A percentile compares a stretch with the other conserved stretches of the same genome.
phyloP scores from a whole-genome alignment of 2,113 vertebrate genomes.

The Paraplagusia blochii region DNA sequence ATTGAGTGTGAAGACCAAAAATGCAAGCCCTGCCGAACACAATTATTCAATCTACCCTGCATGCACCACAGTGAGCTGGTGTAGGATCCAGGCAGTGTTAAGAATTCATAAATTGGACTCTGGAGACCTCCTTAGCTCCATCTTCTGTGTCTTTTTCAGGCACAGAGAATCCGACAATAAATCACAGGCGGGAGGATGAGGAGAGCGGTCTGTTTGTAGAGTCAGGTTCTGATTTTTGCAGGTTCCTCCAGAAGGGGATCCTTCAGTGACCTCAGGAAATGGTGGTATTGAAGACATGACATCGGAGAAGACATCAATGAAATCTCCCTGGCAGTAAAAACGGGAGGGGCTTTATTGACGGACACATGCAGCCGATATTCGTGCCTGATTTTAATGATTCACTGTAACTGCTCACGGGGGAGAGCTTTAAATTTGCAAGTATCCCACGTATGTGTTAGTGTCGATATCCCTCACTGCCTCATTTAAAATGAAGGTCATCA shows the following conservation, averaged over 20 bases:
- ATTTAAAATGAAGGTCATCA: conserved; percentile 34
- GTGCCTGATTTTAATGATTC: conserved; percentile 42
- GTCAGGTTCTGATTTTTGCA: conserved; percentile 41
- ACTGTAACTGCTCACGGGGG: conserved; percentile 38
- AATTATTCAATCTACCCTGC: conserved; percentile 51
- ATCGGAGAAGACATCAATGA: conserved; percentile 27
- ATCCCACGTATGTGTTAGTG: conserved; percentile 32
- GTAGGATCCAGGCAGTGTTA: conserved; percentile 32
- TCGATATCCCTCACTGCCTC: conserved; percentile 41
- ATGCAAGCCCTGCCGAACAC: conserved; percentile 39
- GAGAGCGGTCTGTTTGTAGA: conserved; percentile 28
- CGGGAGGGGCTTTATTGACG: conserved; percentile 13
- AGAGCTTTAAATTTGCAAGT: conserved; percentile 37
- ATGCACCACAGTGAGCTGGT: conserved; percentile 35
- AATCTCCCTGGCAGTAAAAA: conserved; percentile 33
- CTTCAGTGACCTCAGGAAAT: conserved; percentile 2
- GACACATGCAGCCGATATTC: conserved; percentile 11
- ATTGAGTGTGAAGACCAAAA: conserved; percentile 33
- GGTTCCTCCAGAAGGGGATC: conserved; percentile 10
- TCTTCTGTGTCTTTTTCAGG: conserved; percentile 57
- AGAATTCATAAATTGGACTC: conserved; percentile 73
- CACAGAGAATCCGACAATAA: conserved; percentile 52
- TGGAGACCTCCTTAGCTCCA: conserved; percentile 63
- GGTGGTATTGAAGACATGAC: conserved; percentile 26
- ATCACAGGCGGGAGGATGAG: conserved; percentile 50